A percentile compares a stretch with the other conserved stretches of the same genome.
Conservation (phyloP, 2,113 vertebrate species). For the Sphaerodactylus townsendi region DNA sequence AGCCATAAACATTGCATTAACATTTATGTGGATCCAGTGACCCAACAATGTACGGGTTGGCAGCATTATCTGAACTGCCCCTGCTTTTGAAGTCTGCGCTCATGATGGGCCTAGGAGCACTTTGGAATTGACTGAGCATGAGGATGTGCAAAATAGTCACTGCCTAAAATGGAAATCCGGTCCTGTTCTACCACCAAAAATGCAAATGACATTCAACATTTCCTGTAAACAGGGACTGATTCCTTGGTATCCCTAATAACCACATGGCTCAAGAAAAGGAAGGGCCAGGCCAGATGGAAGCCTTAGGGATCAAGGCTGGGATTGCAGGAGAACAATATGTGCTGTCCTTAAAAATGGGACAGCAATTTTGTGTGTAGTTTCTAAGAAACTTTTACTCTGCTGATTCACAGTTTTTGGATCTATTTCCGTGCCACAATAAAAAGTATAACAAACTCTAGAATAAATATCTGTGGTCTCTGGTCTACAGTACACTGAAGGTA, state of each 20-base stretch:
- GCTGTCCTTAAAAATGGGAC: not conserved
- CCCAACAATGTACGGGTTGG: constrained; percentile 45
- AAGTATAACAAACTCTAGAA: not conserved
- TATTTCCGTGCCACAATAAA: not conserved
- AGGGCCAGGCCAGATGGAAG: not conserved
- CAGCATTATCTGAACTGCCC: not conserved
- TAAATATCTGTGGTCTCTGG: too few relatives aligned
- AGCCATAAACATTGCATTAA: constrained; percentile 46
- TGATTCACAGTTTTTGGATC: not conserved
- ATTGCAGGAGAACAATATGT: not conserved
- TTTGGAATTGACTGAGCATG: constrained; percentile 1
- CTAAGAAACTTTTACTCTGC: not conserved
- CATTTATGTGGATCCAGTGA: constrained; percentile 24
- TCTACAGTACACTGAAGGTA: not conserved
- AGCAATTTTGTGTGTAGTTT: not conserved
- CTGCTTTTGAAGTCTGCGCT: rapidly evolving
- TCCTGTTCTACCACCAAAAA: not conserved
- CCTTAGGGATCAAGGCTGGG: not conserved
- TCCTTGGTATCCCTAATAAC: not conserved
- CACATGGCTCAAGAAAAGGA: not conserved
- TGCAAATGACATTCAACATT: not conserved
- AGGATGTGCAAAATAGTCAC: rapidly evolving
- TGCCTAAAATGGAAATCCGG: not conserved
- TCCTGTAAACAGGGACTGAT: not conserved
- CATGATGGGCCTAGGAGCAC: not conserved